phyloP scores from a whole-genome alignment of 2,888 invertebrate species.

The Catocala sponsa region DNA sequence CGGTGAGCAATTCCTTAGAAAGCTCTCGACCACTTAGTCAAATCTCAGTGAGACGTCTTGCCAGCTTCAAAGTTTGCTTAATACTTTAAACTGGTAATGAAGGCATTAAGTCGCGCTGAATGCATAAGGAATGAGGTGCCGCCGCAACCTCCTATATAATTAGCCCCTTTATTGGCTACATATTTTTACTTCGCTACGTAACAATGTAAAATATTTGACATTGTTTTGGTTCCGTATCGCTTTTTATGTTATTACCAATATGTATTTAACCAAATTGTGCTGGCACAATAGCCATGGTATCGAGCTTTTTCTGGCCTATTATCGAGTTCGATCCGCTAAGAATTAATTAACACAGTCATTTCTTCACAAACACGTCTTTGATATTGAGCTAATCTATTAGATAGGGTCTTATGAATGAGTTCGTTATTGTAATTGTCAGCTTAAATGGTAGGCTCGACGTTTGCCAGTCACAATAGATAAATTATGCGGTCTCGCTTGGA shows the following conservation, averaged over 20 bases:
- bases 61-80: slow-evolving; percentile 80
- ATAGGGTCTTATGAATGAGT: slow-evolving; percentile 40
- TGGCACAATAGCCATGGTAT: background rate
- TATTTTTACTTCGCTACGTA: slow-evolving; percentile 49
- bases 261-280: too few relatives aligned
- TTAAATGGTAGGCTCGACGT: slow-evolving; percentile 37
- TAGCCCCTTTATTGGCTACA: slow-evolving; percentile 67
- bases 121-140: slow-evolving; percentile 82
- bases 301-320: slow-evolving; percentile 3
- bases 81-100: slow-evolving; percentile 87
- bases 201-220: slow-evolving; percentile 39
- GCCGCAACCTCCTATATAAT: slow-evolving; percentile 76
- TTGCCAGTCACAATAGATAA: slow-evolving; percentile 51
- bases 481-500: slow-evolving; percentile 49
- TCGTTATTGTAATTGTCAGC: slow-evolving; percentile 47
- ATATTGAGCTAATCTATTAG: slow-evolving; percentile 32
- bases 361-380: slow-evolving; percentile 22
- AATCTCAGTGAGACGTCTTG: slow-evolving; percentile 75
- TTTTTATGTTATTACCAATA: slow-evolving; percentile 13
- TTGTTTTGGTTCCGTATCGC: slow-evolving; percentile 22
- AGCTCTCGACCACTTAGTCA: slow-evolving; percentile 70
- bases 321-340: background rate
- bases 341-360: slow-evolving; percentile 19
- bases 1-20: slow-evolving; percentile 55
- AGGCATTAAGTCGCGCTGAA: slow-evolving; percentile 85